Conservation (phyloP, 2,113 vertebrate genomes). For the Aspidoscelis tigris region DNA sequence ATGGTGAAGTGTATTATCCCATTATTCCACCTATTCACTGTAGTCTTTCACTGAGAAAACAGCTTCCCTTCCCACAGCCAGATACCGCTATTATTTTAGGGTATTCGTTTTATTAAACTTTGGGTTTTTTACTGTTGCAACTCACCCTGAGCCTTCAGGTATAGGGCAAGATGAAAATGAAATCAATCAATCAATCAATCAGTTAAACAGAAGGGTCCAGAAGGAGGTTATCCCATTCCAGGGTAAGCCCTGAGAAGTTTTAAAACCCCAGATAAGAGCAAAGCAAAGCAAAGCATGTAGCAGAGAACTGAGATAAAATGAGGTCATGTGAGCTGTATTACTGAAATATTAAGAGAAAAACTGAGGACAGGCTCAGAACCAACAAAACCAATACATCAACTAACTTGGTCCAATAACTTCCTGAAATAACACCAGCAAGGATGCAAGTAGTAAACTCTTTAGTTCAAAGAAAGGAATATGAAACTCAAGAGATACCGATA, state of each 20-base stretch:
- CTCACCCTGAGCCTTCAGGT: no score
- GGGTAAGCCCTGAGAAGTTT: neutral
- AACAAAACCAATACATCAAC: neutral
- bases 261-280: neutral
- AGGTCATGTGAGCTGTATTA: neutral
- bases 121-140: no score
- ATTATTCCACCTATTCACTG: no score
- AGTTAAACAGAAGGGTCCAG: no score
- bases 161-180: no score
- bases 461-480: neutral
- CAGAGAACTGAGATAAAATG: neutral
- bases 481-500: neutral
- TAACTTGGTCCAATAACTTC: neutral
- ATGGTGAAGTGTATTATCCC: no score
- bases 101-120: no score
- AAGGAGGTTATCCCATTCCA: no score
- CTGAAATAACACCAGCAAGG: neutral
- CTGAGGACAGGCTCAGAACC: neutral
- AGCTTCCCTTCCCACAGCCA: no score
- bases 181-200: no score
- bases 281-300: neutral
- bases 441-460: neutral
- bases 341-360: conserved; percentile 16
- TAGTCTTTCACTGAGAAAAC: no score
- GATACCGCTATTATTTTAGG: no score